Evolutionary conservation across 2,888 invertebrate species (phyloP), one percentile per base, ranked within the genome.

Genomic region (Sphecodes monilicornis): DNA sequence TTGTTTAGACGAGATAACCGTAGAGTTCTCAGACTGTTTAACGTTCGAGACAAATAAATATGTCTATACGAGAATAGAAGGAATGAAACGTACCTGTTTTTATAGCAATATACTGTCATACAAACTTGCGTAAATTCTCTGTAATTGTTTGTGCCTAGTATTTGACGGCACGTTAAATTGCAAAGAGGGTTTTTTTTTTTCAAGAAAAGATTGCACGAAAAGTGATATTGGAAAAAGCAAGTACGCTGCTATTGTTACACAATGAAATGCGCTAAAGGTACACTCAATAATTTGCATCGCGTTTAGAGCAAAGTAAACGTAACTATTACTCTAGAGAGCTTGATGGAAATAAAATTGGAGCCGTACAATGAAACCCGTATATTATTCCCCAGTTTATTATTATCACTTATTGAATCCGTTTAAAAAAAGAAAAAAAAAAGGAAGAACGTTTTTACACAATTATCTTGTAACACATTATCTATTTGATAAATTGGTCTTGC

Each of bases 341-440:
- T 86, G 80, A 78, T 88, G 88, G 72, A 89, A 88, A 88, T 88
- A 88, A 88, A 88, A 89, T 77, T 79, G 76, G 60, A 87, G 85
- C 74, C 84, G 78, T 75, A 89, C 74, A 79, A 89, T 82, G 64
- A 41, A 85, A 87, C 88, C 88, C 68, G 78, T 78, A 89, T 80
- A 82, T 76, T 88, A 78, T 88, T 89, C 90, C 90, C 90, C 88
- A 88, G 70, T 79, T 74, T 80, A 85, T 77, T 85, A 77, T 73
- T 76, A 82, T 86, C 76, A 74, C 76, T 71, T 76, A 72, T 77
- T 57, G 43, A 69, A 76, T 77, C 50, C 69, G 75, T 80, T 76
- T 50, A 29, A 11, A 54, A 54, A 54, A n/a, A 54, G 11, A n/a
- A n/a, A 39, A 60, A 22, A 64, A 26, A 39, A 60, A 50, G 11